phyloP scores from a whole-genome alignment of 2,888 invertebrate species.

The Apamea monoglypha region DNA sequence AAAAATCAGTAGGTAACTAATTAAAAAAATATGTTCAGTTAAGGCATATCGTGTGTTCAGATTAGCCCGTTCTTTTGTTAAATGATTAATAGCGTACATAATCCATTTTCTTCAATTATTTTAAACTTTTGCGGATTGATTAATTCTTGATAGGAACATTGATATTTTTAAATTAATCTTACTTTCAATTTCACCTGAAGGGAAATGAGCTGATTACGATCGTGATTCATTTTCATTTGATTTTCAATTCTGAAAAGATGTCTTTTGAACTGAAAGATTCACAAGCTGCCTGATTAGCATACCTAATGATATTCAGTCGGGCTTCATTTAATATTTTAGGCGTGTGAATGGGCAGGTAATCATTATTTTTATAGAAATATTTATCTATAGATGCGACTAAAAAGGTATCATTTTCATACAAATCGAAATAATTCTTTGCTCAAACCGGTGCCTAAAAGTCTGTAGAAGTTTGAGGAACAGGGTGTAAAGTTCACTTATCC shows the following conservation, averaged over 20 bases:
- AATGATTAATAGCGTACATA: conserved; percentile 35
- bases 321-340: conserved; percentile 2
- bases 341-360: background rate
- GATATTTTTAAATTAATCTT: conserved; percentile 21
- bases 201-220: conserved; percentile 34
- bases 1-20: background rate
- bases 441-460: background rate
- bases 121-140: conserved; percentile 40
- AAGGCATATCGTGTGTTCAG: conserved; percentile 12
- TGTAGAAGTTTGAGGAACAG: background rate
- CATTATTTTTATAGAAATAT: background rate
- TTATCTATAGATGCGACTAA: conserved; percentile 1
- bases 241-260: conserved; percentile 11
- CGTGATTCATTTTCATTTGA: conserved; percentile 7
- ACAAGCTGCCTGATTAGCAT: background rate
- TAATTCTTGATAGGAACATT: conserved; percentile 14
- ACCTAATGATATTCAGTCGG: background rate
- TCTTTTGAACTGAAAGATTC: background rate
- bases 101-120: conserved; percentile 57
- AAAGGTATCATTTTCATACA: background rate
- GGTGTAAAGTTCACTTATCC: background rate
- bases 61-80: conserved; percentile 37
- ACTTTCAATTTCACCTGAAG: conserved; percentile 1
- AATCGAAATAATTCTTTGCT: background rate
- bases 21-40: conserved; percentile 35